Conservation (phyloP, 1,140 invertebrate genomes). For the Solenopsis invicta region DNA sequence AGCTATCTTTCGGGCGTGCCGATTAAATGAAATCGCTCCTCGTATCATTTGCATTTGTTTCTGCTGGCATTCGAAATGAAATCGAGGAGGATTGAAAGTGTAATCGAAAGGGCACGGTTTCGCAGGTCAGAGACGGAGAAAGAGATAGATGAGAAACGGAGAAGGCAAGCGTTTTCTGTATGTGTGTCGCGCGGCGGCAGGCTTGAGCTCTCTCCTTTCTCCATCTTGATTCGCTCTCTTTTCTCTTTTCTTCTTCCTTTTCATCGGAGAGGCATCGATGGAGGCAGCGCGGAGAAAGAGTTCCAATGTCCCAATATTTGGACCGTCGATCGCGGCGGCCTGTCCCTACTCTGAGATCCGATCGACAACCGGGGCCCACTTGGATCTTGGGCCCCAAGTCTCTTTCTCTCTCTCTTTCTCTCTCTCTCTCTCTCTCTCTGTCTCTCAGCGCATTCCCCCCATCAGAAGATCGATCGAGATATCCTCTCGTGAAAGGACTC, state of each 20-base stretch:
- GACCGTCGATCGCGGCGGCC: slow-evolving; percentile 77
- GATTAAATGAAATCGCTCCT: background rate
- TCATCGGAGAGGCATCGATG: slow-evolving; percentile 52
- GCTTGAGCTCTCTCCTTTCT: slow-evolving; percentile 27
- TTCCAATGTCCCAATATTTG: slow-evolving; percentile 84
- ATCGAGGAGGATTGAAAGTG: background rate
- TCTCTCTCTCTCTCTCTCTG: background rate
- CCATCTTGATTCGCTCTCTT: slow-evolving; percentile 27
- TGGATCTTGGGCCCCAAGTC: slow-evolving; percentile 11
- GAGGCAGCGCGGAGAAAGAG: slow-evolving; percentile 61
- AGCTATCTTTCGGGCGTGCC: background rate
- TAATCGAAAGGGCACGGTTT: background rate
- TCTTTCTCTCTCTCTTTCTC: background rate
- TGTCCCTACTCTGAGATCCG: slow-evolving; percentile 72
- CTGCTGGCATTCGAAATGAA: background rate
- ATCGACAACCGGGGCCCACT: slow-evolving; percentile 63
- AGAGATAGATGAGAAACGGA: background rate
- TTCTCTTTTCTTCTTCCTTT: background rate
- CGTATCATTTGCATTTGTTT: background rate
- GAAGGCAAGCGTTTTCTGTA: slow-evolving; percentile 37
- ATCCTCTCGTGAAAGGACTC: slow-evolving; percentile 61
- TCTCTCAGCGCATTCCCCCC: slow-evolving; percentile 5
- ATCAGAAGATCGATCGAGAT: slow-evolving; percentile 74
- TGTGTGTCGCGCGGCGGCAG: slow-evolving; percentile 28
- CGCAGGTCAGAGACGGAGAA: background rate